A percentile compares a stretch with the other conserved stretches of the same genome.
Conservation (phyloP, 64 coral and sea anemone species). For the Orbicella faveolata region DNA sequence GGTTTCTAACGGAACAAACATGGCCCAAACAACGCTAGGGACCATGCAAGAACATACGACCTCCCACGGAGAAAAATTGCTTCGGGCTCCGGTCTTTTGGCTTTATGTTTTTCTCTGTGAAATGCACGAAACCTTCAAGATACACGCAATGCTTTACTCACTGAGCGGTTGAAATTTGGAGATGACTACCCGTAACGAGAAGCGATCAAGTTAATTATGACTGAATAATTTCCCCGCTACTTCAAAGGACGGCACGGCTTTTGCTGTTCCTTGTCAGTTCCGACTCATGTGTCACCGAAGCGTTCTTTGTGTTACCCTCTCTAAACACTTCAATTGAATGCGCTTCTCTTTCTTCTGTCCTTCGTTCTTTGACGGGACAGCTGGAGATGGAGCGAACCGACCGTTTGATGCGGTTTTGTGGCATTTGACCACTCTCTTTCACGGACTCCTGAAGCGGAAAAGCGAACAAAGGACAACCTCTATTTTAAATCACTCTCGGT, state of each 20-base stretch:
- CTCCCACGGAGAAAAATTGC: slow-evolving; percentile 40
- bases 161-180: not conserved
- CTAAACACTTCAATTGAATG: slow-evolving; percentile 2
- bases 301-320: not conserved
- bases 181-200: not conserved
- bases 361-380: slow-evolving; percentile 33
- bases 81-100: slow-evolving; percentile 13
- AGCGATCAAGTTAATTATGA: not conserved
- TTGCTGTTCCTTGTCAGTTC: not conserved
- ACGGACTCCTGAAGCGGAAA: slow-evolving; percentile 36
- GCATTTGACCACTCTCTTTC: slow-evolving; percentile 40
- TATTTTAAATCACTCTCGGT: slow-evolving; percentile 40
- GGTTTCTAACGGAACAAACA: slow-evolving; percentile 37
- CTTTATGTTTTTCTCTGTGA: not conserved
- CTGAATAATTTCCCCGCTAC: slow-evolving; percentile 22
- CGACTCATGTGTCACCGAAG: slow-evolving; percentile 7
- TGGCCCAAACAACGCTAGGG: not conserved
- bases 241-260: slow-evolving; percentile 1
- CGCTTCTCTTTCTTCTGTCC: slow-evolving; percentile 5
- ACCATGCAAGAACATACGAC: slow-evolving; percentile 7
- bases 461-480: slow-evolving; percentile 32
- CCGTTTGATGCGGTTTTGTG: slow-evolving; percentile 49
- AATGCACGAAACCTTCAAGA: not conserved
- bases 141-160: not conserved
- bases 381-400: slow-evolving; percentile 23